Evolutionary conservation across 1,140 invertebrate species (phyloP), one percentile per base, ranked within the genome.

Genomic region (Galendromus occidentalis): DNA sequence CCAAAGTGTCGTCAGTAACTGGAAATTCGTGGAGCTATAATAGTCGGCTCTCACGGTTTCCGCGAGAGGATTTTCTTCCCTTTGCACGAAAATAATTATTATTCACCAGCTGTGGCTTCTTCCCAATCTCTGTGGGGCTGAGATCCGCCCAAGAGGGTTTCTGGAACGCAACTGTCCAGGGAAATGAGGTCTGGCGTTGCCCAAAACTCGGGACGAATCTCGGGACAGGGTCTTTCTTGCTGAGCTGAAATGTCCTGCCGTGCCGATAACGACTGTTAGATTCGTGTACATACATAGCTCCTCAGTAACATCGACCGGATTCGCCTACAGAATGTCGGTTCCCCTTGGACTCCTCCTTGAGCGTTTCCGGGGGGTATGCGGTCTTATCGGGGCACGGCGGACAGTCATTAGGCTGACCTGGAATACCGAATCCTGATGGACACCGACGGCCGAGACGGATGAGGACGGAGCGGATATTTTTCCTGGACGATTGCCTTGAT

Each of bases 191-290:
- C 51, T 25, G 51, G 51, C n/a, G 51, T 33, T 18, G 51, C 51
- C 51, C 51, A 59, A 25, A 59, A 59, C 25, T 59, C 51, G 12
- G 51, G 51, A 25, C 51, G 51, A 29, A 59, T 59, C 25, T 59
- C 51, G 12, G 51, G 51, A 29, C 51, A 2, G 6, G 2, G 12
- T 2, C 33, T 22, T 25, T 59, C 25, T 18, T 59, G 51, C 22
- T 33, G 17, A 17, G 51, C 14, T 14, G 51, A 59, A 25, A 59
- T 59, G 25, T 59, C 51, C 51, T 59, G 14, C 18, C 20, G 28
- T 4, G 4, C 4, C n/a, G n/a, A n/a, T n/a, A n/a, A 12, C 42
- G 42, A 44, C 42, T 18, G 12, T 44, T 44, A 12, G 42, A 44
- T 12, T 44, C 12, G 12, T 12, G 12, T 18, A 12, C 18, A 12